Evolutionary conservation across 2,797 vertebrate genomes (phyloP).

Genomic region (Sebastes hubbsi): DNA sequence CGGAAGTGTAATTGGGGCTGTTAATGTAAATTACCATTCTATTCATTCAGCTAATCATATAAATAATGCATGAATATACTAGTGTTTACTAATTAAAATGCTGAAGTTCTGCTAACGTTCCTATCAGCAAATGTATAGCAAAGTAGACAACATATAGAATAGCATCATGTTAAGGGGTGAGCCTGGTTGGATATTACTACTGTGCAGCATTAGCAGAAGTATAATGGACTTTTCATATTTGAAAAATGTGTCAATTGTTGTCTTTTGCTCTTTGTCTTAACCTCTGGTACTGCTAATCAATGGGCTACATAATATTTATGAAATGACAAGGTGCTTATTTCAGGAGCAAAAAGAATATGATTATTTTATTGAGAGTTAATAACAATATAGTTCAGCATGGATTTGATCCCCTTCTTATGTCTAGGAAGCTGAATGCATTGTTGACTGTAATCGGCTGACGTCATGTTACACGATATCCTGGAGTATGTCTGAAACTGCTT

Average conservation of each 20-base stretch:
- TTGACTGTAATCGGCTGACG: neutral
- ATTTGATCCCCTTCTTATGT: neutral
- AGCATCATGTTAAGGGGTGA: fast-evolving
- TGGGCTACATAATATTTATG: neutral
- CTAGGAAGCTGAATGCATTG: fast-evolving
- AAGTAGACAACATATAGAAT: neutral
- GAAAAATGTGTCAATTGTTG: neutral
- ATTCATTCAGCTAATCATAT: neutral
- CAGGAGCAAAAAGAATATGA: neutral
- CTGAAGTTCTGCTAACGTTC: neutral
- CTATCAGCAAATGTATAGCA: neutral
- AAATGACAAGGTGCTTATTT: neutral
- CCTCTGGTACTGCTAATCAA: neutral
- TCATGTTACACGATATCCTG: neutral
- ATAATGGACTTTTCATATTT: neutral
- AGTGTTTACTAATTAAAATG: neutral
- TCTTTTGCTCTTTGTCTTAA: neutral
- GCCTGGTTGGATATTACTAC: neutral
- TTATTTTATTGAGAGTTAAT: neutral
- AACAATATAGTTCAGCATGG: fast-evolving
- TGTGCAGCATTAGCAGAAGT: neutral
- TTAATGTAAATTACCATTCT: neutral
- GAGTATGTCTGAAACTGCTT: neutral
- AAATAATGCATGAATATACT: neutral
- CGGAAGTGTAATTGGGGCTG: constrained; percentile 47